phyloP scores from a whole-genome alignment of 2,888 invertebrate species.

The Cantharis rufa region DNA sequence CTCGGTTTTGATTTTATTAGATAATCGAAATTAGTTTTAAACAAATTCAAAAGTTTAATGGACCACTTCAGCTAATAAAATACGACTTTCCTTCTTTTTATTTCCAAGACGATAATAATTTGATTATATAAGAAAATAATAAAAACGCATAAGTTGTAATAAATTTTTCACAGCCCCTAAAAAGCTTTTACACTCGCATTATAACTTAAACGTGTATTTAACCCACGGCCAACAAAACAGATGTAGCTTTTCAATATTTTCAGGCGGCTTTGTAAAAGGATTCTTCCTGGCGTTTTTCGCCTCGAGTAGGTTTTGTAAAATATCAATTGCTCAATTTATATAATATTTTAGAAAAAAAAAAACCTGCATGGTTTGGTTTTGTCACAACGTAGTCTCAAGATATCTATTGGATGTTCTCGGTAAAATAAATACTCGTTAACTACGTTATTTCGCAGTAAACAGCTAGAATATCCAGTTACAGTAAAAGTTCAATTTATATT shows the following conservation, averaged over 20 bases:
- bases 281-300: not conserved
- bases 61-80: not conserved
- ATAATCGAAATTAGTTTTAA: not conserved
- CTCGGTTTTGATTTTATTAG: slow-evolving; percentile 5
- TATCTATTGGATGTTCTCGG: not conserved
- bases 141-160: not conserved
- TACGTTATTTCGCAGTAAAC: not conserved
- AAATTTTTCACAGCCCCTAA: not conserved
- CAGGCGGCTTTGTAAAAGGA: not conserved
- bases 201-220: not conserved
- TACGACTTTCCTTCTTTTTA: not conserved
- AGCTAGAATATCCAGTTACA: not conserved
- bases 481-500: not conserved
- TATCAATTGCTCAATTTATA: not conserved
- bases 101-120: not conserved
- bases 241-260: not conserved
- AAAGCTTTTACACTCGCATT: not conserved
- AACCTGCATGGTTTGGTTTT: not conserved
- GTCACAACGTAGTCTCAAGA: not conserved
- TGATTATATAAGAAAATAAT: not conserved
- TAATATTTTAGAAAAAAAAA: not conserved
- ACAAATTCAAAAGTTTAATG: not conserved
- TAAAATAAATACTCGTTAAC: not conserved
- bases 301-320: too few relatives aligned
- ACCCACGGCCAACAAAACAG: not conserved